A percentile compares a stretch with the other conserved stretches of the same genome.
These are phyloP conservation scores for Gambusia affinis DNA, from an alignment of 2,113 vertebrate genomes.

Conservation along the genomic window DNA sequence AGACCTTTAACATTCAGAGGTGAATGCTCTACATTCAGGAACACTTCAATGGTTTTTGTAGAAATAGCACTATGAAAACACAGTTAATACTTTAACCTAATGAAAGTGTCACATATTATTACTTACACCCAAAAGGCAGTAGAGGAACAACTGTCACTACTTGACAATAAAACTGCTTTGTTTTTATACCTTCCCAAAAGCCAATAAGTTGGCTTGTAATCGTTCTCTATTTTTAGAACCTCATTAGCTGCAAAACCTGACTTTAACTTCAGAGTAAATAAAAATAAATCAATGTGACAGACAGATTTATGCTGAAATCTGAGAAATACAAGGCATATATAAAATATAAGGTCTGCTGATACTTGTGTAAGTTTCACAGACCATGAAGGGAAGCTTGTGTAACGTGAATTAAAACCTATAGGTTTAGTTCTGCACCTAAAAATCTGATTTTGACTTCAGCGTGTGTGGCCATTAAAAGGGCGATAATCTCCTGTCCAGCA, in stretches of 20 bases:
- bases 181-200: neutral
- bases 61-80: constrained; percentile 35
- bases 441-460: constrained; percentile 11
- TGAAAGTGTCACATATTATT: constrained; percentile 50
- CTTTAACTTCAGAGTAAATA: neutral
- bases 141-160: neutral
- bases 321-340: neutral
- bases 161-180: neutral
- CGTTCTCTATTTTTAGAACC: neutral
- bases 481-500: neutral
- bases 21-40: constrained; percentile 45
- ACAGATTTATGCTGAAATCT: too few species aligned
- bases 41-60: constrained; percentile 56
- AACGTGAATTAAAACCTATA: neutral
- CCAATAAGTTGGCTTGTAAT: neutral
- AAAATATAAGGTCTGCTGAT: neutral
- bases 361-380: neutral
- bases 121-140: constrained; percentile 14
- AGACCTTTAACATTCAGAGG: constrained; percentile 54
- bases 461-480: neutral
- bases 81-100: constrained; percentile 55
- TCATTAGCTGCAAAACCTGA: neutral
- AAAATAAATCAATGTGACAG: neutral
- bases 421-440: constrained; percentile 17
- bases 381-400: neutral